Conservation (phyloP, 2,888 invertebrate species). For the Meta bourneti region DNA sequence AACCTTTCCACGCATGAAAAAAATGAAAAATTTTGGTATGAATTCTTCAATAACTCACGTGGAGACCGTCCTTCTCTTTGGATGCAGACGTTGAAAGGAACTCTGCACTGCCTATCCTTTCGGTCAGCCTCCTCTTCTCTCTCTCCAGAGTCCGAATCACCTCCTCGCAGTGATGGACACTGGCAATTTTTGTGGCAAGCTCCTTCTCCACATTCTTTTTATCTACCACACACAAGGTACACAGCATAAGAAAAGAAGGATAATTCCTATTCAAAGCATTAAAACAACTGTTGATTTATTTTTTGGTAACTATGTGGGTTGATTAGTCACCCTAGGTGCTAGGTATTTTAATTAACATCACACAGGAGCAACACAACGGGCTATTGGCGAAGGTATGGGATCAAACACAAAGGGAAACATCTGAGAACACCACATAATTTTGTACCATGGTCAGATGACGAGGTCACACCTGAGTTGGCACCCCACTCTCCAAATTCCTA, state of each 20-base stretch:
- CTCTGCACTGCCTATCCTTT: conserved; percentile 51
- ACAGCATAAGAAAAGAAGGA: neutral
- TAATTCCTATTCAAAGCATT: neutral
- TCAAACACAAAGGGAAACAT: no score
- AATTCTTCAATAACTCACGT: neutral
- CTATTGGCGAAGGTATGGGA: no score
- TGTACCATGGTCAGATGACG: no score
- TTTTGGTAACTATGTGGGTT: neutral
- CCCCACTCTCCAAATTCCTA: no score
- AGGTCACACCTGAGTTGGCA: no score
- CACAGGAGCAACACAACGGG: no score
- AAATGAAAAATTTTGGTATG: no score
- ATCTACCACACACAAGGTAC: conserved; percentile 78
- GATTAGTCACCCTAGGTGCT: neutral
- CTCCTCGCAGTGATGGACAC: conserved; percentile 83
- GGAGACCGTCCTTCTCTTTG: conserved; percentile 63
- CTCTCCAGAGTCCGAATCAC: conserved; percentile 81
- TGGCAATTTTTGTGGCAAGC: conserved; percentile 81
- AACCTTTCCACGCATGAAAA: no score
- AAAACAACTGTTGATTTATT: neutral
- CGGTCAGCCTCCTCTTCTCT: conserved; percentile 78
- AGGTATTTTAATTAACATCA: no score
- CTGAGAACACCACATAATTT: no score
- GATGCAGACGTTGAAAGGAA: conserved; percentile 44
- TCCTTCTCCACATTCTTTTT: conserved; percentile 81